Conservation (phyloP, 2,888 invertebrate genomes). For the Psylliodes chrysocephalus region DNA sequence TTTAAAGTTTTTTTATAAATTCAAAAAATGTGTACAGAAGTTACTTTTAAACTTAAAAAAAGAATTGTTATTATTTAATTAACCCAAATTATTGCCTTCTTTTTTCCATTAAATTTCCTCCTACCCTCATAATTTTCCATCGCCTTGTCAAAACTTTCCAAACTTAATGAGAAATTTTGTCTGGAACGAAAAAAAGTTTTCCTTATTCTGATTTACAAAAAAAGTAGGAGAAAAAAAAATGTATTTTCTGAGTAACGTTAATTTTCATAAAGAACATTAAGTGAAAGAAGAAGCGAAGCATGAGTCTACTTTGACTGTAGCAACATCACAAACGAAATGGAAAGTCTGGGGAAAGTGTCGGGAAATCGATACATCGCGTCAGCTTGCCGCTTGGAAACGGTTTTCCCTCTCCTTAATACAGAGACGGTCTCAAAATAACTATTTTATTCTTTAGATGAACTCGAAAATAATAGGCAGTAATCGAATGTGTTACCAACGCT, state of each 20-base stretch:
- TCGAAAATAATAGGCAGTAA: too few species aligned
- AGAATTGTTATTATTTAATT: constrained; percentile 4
- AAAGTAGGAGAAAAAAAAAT: neutral
- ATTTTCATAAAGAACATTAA: constrained; percentile 25
- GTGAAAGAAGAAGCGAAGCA: constrained; percentile 18
- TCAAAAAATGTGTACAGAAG: too few species aligned
- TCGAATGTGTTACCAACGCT: too few species aligned
- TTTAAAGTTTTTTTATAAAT: too few species aligned
- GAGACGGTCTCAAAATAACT: neutral
- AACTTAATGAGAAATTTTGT: constrained; percentile 6
- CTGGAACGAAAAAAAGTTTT: constrained; percentile 10
- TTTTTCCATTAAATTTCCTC: neutral
- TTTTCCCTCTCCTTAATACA: constrained; percentile 15
- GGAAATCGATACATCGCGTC: constrained; percentile 43
- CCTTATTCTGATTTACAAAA: neutral
- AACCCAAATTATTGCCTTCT: neutral
- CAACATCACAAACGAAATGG: constrained; percentile 37
- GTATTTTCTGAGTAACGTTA: constrained; percentile 13
- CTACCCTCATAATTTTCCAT: constrained; percentile 2
- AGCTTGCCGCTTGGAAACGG: constrained; percentile 36
- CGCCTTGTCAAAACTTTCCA: constrained; percentile 3
- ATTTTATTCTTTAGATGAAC: too few species aligned
- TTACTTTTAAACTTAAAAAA: neutral
- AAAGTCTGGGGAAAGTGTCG: constrained; percentile 41
- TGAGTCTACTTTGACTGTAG: constrained; percentile 26